These are phyloP conservation scores for Dasyurus viverrinus DNA, from an alignment of 2,113 vertebrate genomes.

Conservation along the genomic window DNA sequence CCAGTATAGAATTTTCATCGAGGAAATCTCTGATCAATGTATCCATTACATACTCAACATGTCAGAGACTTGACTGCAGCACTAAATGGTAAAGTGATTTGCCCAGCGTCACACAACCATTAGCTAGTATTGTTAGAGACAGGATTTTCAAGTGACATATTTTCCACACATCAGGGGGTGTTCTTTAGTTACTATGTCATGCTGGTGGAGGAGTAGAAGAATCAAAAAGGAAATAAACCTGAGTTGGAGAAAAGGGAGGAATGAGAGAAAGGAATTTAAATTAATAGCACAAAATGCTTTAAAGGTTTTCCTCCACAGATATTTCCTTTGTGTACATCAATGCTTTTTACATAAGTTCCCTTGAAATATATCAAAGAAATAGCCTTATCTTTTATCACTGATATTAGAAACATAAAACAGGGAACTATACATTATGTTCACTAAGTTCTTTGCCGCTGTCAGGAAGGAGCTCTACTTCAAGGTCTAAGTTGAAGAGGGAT, in stretches of 20 bases:
- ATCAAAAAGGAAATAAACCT: background rate
- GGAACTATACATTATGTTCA: background rate
- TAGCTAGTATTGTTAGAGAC: background rate
- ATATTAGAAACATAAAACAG: background rate
- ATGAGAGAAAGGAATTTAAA: background rate
- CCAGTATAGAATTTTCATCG: too few species aligned
- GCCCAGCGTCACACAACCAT: background rate
- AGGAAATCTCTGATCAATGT: background rate
- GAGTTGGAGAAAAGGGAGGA: background rate
- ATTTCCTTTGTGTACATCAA: background rate
- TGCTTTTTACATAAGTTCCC: background rate
- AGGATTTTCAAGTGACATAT: background rate
- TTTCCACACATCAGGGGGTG: background rate
- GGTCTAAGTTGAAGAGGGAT: too few species aligned
- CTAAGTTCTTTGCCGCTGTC: background rate
- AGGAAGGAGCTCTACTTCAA: background rate
- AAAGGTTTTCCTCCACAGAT: background rate
- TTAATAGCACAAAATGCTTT: background rate
- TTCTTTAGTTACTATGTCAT: background rate
- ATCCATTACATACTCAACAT: background rate
- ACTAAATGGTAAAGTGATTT: background rate
- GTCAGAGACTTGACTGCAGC: background rate
- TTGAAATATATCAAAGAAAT: background rate
- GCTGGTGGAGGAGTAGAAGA: background rate
- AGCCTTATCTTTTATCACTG: background rate